A percentile compares a stretch with the other conserved stretches of the same genome.
These are phyloP conservation scores for Athetis lepigone DNA, from an alignment of 2,888 invertebrate species.

Conservation along the genomic window DNA sequence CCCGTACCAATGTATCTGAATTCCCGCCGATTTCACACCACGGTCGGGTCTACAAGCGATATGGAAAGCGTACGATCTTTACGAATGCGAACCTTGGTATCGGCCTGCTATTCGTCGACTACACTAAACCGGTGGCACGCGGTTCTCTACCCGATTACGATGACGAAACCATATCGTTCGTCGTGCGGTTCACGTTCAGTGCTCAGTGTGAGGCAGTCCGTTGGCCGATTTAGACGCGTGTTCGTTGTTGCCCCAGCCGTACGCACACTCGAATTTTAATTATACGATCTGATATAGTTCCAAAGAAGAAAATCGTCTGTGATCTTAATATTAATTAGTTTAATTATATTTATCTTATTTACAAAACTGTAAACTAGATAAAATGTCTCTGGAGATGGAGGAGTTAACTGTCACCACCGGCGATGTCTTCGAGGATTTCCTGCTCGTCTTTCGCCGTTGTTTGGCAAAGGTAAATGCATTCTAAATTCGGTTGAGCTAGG, in stretches of 20 bases:
- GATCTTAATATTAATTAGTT: conserved; percentile 76
- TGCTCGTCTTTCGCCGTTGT: conserved; percentile 92
- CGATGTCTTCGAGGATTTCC: conserved; percentile 94
- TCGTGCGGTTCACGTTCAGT: conserved; percentile 43
- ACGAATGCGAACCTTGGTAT: conserved; percentile 63
- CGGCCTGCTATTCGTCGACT: conserved; percentile 58
- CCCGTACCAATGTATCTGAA: conserved; percentile 65
- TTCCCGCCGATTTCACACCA: conserved; percentile 14
- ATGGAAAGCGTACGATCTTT: conserved; percentile 27
- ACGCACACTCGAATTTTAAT: conserved; percentile 77
- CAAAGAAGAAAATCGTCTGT: conserved; percentile 84
- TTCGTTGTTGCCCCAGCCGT: conserved; percentile 64
- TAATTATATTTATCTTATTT: conserved; percentile 70
- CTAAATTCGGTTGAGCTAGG: conserved; percentile 81
- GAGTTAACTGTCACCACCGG: conserved; percentile 91
- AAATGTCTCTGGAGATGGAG: conserved; percentile 93
- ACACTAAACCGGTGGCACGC: conserved; percentile 77
- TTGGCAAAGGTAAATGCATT: conserved; percentile 92
- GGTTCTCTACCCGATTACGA: conserved; percentile 71
- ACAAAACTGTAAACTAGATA: conserved; percentile 73
- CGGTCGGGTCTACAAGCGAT: conserved; percentile 18
- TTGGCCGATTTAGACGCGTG: conserved; percentile 71
- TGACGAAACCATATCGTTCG: conserved; percentile 71
- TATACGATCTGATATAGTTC: conserved; percentile 84
- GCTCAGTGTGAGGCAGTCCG: conserved; percentile 78